phyloP scores from a whole-genome alignment of 2,113 vertebrate genomes.

The Lophotis ruficrista region DNA sequence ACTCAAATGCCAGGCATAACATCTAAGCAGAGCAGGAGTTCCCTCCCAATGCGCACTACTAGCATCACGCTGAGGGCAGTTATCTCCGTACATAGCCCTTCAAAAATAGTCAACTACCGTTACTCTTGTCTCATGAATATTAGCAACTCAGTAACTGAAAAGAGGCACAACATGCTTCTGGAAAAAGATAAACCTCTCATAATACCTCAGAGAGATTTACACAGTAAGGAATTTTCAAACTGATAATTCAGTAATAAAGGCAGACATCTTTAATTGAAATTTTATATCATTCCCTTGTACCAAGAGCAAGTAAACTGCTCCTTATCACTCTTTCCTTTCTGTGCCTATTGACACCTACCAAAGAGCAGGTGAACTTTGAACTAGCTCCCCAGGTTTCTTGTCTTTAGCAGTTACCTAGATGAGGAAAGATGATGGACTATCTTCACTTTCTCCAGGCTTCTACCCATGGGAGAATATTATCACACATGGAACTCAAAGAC shows the following conservation, averaged over 20 bases:
- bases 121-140: not conserved
- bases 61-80: not conserved
- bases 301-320: not conserved
- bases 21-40: not conserved
- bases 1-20: slow-evolving; percentile 35
- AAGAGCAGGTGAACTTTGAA: not conserved
- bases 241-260: not conserved
- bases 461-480: not conserved
- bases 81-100: not conserved
- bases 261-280: not conserved
- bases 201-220: not conserved
- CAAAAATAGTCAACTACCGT: not conserved
- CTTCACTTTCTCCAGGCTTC: not conserved
- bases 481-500: not conserved
- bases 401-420: not conserved
- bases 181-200: not conserved
- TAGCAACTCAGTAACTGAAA: not conserved
- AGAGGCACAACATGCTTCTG: not conserved
- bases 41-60: not conserved
- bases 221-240: not conserved
- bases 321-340: not conserved
- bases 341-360: not conserved
- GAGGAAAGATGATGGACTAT: not conserved
- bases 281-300: not conserved
- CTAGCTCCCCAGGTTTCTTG: not conserved